Evolutionary conservation across 2,113 vertebrate genomes (phyloP).

Genomic region (Pteruthius melanotis): DNA sequence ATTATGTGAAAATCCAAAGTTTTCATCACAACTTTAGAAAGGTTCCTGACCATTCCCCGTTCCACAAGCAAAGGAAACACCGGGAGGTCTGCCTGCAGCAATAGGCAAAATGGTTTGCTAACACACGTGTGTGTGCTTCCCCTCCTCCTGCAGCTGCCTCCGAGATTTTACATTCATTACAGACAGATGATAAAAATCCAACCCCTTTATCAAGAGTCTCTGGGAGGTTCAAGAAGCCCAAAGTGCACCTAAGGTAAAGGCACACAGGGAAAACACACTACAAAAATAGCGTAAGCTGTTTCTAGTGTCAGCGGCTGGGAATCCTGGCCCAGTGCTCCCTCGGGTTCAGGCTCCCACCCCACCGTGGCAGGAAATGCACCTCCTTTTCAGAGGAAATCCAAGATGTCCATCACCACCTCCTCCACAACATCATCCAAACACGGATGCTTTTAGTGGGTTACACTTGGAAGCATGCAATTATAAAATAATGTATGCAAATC

Average conservation of each 20-base stretch:
- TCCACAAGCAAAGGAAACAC: neutral
- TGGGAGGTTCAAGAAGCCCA: neutral
- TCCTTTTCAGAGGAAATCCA: neutral
- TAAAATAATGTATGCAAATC: neutral
- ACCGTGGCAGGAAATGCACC: neutral
- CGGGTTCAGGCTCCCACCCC: neutral
- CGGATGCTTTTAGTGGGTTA: neutral
- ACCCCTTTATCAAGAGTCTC: neutral
- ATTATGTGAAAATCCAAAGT: neutral
- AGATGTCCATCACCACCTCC: neutral
- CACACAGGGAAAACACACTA: neutral
- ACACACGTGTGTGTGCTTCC: neutral
- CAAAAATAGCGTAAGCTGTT: neutral
- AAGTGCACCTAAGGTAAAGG: neutral
- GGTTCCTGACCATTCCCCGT: neutral
- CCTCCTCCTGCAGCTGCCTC: neutral
- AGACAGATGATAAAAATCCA: neutral
- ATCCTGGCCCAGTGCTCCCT: neutral
- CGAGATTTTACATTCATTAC: neutral
- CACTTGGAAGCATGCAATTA: neutral
- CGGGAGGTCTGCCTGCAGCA: neutral
- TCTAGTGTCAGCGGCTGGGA: neutral
- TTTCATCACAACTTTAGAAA: neutral
- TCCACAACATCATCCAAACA: rapidly evolving
- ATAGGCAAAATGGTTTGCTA: neutral